Percentiles rank a stretch among this genome's conserved stretches.
Conservation (phyloP, 2,888 invertebrate genomes). For the Cactoblastis cactorum region DNA sequence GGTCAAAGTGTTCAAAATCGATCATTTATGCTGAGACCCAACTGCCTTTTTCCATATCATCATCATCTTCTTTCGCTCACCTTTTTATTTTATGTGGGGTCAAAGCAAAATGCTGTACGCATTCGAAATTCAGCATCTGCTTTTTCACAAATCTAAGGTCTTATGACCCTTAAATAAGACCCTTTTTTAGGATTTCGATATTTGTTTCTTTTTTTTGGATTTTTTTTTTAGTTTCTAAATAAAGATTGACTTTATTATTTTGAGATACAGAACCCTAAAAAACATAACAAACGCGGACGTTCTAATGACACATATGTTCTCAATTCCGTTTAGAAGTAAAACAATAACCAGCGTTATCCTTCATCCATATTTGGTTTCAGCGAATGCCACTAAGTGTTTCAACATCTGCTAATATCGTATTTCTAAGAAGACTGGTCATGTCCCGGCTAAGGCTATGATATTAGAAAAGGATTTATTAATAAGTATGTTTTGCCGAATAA, state of each 20-base stretch:
- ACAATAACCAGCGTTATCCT: conserved; percentile 1
- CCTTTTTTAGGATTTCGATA: too few relatives aligned
- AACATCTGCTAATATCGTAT: not conserved
- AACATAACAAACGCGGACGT: not conserved
- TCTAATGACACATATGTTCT: not conserved
- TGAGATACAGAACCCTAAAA: too few relatives aligned
- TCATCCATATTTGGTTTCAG: conserved; percentile 7
- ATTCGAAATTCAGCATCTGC: not conserved
- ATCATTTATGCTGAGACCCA: not conserved
- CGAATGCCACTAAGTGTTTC: not conserved
- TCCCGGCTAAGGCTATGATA: not conserved
- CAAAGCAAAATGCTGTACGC: not conserved
- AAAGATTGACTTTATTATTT: too few relatives aligned
- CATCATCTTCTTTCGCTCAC: not conserved
- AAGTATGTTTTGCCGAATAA: too few relatives aligned
- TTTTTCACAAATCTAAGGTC: not conserved
- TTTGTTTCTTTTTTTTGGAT: too few relatives aligned
- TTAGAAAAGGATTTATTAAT: too few relatives aligned
- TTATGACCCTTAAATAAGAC: too few relatives aligned
- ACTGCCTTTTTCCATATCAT: not conserved
- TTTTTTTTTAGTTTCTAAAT: too few relatives aligned
- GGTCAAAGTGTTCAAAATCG: not conserved
- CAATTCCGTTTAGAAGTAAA: not conserved
- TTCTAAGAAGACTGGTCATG: not conserved
- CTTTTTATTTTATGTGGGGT: not conserved